These are phyloP conservation scores for Seira musarum DNA, from an alignment of 2,888 invertebrate genomes.

Conservation along the genomic window DNA sequence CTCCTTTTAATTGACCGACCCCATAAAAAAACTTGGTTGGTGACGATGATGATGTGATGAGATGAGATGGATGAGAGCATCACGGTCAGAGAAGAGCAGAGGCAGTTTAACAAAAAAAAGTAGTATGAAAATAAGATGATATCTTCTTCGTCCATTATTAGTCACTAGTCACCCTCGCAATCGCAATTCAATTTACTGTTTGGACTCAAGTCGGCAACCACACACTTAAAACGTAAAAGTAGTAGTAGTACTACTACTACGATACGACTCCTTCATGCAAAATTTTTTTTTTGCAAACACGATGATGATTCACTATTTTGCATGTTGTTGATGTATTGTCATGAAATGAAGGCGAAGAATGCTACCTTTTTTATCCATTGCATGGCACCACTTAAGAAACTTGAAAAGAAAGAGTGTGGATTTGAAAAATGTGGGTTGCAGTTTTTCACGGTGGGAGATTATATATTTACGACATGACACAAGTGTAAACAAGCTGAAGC, in stretches of 20 bases:
- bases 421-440: slow-evolving; percentile 19
- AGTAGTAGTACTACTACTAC: too few relatives aligned
- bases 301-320: slow-evolving; percentile 32
- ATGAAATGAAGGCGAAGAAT: slow-evolving; percentile 27
- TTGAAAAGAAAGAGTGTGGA: slow-evolving; percentile 13
- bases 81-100: too few relatives aligned
- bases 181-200: too few relatives aligned
- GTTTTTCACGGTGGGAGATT: too few relatives aligned
- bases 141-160: slow-evolving; percentile 13
- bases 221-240: too few relatives aligned
- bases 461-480: too few relatives aligned
- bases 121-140: too few relatives aligned
- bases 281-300: slow-evolving; percentile 10
- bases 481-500: too few relatives aligned
- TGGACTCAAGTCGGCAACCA: too few relatives aligned
- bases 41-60: background rate
- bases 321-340: slow-evolving; percentile 39
- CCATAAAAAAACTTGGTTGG: slow-evolving; percentile 6
- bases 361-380: background rate
- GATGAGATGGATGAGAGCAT: too few relatives aligned
- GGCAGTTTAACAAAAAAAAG: too few relatives aligned
- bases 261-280: slow-evolving; percentile 12
- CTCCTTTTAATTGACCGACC: slow-evolving; percentile 43
- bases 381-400: background rate
- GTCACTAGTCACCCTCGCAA: slow-evolving; percentile 20